These are phyloP conservation scores for Halesus radiatus DNA, from an alignment of 1,140 invertebrate species.

Conservation along the genomic window DNA sequence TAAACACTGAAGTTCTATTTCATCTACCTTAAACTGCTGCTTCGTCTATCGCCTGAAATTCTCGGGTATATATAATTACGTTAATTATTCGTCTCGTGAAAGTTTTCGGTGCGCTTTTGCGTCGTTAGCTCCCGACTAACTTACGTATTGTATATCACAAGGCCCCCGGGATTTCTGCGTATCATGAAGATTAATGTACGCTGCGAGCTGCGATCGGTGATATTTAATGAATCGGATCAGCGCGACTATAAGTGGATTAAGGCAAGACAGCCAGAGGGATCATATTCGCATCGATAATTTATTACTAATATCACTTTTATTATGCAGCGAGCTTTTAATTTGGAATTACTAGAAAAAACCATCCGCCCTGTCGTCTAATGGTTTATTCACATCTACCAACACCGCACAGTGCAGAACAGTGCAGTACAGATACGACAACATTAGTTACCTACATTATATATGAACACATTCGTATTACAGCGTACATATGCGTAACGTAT, in stretches of 20 bases:
- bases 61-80: background rate
- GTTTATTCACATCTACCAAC: too few relatives aligned
- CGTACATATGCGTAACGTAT: too few relatives aligned
- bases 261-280: background rate
- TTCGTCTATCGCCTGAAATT: background rate
- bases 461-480: too few relatives aligned
- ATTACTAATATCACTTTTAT: too few relatives aligned
- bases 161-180: background rate
- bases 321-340: too few relatives aligned
- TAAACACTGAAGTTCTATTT: background rate
- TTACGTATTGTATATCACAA: background rate
- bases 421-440: too few relatives aligned
- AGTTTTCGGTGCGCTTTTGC: background rate
- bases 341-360: too few relatives aligned
- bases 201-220: background rate
- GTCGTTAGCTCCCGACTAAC: too few relatives aligned
- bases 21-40: background rate
- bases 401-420: too few relatives aligned
- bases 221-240: background rate
- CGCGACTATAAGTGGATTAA: background rate
- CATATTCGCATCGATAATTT: background rate
- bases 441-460: too few relatives aligned
- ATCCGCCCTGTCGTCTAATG: too few relatives aligned
- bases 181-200: slow-evolving; percentile 1
- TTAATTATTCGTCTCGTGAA: background rate